phyloP scores from a whole-genome alignment of 2,797 vertebrate genomes.

The Dallia pectoralis region DNA sequence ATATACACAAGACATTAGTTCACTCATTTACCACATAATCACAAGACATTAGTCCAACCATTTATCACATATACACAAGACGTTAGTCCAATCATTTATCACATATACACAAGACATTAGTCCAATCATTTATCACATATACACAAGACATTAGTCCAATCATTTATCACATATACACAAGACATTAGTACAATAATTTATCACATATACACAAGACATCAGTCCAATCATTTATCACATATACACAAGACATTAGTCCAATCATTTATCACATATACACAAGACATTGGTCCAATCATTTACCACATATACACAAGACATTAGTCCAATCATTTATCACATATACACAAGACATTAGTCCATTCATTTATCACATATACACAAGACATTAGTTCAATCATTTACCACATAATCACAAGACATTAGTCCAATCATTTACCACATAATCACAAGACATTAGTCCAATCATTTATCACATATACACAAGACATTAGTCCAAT shows the following conservation, averaged over 20 bases:
- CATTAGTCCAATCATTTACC: slow-evolving; percentile 10
- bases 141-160: slow-evolving; percentile 4
- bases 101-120: no score
- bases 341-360: slow-evolving; percentile 7
- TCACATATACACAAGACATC: slow-evolving; percentile 9
- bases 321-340: slow-evolving; percentile 39
- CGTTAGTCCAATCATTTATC: slow-evolving; percentile 10
- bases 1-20: slow-evolving; percentile 7
- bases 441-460: no score
- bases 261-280: slow-evolving; percentile 32
- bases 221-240: slow-evolving; percentile 10
- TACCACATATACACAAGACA: no score
- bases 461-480: slow-evolving; percentile 35
- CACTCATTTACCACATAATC: no score
- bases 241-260: no score
- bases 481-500: slow-evolving; percentile 4
- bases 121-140: slow-evolving; percentile 35
- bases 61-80: slow-evolving; percentile 19
- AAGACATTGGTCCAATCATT: slow-evolving; percentile 5
- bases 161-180: no score
- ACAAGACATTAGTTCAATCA: no score
- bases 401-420: slow-evolving; percentile 20
- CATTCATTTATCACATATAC: no score
- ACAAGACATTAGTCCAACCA: no score
- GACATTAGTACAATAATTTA: no score